These are phyloP conservation scores for Dasyurus viverrinus DNA, from an alignment of 2,113 vertebrate species.

Conservation along the genomic window DNA sequence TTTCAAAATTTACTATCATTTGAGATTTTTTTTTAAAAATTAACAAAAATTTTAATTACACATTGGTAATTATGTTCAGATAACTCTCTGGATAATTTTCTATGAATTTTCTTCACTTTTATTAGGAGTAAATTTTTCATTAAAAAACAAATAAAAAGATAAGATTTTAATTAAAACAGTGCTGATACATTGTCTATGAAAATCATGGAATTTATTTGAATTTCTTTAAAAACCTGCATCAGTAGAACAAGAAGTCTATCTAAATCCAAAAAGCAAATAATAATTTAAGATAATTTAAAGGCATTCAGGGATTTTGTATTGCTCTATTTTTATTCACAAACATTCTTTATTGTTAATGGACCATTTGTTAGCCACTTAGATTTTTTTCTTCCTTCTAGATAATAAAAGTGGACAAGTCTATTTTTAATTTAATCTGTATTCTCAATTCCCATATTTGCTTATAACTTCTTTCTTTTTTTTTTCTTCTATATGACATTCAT, in stretches of 20 bases:
- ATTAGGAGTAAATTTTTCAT: neutral
- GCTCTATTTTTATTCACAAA: neutral
- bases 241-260: neutral
- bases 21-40: neutral
- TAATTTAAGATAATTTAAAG: neutral
- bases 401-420: neutral
- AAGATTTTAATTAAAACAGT: neutral
- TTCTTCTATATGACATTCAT: neutral
- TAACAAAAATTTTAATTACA: neutral
- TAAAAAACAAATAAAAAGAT: neutral
- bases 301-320: neutral
- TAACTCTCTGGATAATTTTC: neutral
- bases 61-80: neutral
- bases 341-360: neutral
- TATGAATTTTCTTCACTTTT: neutral
- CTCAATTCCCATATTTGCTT: neutral
- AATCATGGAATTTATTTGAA: neutral
- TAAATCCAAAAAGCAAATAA: neutral
- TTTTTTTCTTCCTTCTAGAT: neutral
- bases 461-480: neutral
- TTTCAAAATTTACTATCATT: neutral
- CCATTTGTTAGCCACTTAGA: neutral
- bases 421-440: neutral
- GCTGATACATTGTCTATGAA: neutral
- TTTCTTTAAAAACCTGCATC: neutral